These are phyloP conservation scores for Tursiops truncatus DNA, from an alignment of 2,113 vertebrate genomes.

Conservation along the genomic window DNA sequence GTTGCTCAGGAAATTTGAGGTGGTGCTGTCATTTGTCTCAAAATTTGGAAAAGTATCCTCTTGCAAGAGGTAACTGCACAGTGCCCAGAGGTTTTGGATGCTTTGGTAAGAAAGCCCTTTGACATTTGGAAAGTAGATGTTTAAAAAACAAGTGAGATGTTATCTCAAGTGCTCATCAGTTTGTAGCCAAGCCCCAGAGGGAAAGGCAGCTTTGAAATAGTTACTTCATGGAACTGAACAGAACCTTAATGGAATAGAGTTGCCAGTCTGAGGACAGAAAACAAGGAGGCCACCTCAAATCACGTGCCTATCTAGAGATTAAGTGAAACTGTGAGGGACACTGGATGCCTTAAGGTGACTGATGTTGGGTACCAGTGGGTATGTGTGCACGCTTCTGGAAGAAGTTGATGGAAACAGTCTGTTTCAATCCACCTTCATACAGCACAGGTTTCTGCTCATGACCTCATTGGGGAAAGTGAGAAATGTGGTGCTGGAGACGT, in stretches of 20 bases:
- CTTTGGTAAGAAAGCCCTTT: background rate
- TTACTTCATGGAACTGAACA: background rate
- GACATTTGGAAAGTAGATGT: background rate
- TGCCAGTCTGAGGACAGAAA: background rate
- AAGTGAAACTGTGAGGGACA: constrained; percentile 44
- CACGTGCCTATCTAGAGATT: constrained; percentile 58
- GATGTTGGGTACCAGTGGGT: background rate
- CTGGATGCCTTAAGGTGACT: constrained; percentile 57
- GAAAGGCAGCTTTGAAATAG: background rate
- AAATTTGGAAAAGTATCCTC: background rate
- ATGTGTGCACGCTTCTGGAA: background rate
- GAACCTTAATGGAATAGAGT: background rate
- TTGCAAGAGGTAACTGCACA: background rate
- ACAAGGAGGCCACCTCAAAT: constrained; percentile 15
- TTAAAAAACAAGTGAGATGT: background rate
- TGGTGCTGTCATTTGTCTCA: constrained; percentile 35
- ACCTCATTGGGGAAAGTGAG: background rate
- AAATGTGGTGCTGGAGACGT: constrained; percentile 46
- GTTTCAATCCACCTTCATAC: background rate
- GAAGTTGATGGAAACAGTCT: background rate
- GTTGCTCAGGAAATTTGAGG: constrained; percentile 53
- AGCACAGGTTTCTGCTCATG: constrained; percentile 6
- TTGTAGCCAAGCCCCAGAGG: background rate
- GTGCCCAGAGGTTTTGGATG: background rate
- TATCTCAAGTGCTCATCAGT: background rate